Evolutionary conservation across 2,888 invertebrate species (phyloP).

Genomic region (Podotricha telesiphe): DNA sequence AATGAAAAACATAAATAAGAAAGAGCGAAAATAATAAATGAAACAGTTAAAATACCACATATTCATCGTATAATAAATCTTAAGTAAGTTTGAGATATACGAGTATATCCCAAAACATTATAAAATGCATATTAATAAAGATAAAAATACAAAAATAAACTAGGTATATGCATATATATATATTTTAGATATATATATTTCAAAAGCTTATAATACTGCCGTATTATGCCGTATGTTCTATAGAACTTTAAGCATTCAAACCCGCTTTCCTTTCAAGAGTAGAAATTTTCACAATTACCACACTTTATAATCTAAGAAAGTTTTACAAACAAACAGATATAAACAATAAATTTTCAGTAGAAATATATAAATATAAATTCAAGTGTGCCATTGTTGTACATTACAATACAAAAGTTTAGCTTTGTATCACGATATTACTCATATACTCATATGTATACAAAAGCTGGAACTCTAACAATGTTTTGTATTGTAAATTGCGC

Average conservation of each 20-base stretch:
- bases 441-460: slow-evolving; percentile 23
- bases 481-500: slow-evolving; percentile 45
- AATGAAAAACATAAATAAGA: no score
- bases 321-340: slow-evolving; percentile 4
- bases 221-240: neutral
- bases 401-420: slow-evolving; percentile 38
- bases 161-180: no score
- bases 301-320: slow-evolving; percentile 11
- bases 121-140: no score
- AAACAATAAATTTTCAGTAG: slow-evolving; percentile 24
- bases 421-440: slow-evolving; percentile 36
- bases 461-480: slow-evolving; percentile 40
- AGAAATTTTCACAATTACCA: slow-evolving; percentile 4
- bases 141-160: no score
- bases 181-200: no score
- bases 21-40: no score
- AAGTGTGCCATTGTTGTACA: slow-evolving; percentile 30
- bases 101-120: no score
- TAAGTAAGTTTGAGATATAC: no score
- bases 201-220: no score
- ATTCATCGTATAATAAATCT: no score
- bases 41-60: no score
- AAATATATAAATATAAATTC: slow-evolving; percentile 32
- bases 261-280: neutral
- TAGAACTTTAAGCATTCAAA: neutral